Conservation (phyloP, 37 sponge, comb jelly and placozoan species). For the Aphrocallistes beatrix region DNA sequence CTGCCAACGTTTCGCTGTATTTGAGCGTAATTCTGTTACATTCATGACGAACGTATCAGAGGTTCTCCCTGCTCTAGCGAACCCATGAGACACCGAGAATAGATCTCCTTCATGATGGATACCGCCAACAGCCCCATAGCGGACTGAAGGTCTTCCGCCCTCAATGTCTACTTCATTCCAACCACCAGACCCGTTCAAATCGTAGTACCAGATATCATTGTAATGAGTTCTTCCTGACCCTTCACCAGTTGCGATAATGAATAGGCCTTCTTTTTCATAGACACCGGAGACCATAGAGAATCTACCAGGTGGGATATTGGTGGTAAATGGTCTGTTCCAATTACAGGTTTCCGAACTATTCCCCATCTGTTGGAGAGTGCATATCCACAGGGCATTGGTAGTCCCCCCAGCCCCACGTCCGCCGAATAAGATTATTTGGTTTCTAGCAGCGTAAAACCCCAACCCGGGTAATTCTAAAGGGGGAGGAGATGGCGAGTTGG, state of each 20-base stretch:
- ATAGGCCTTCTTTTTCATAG: neutral
- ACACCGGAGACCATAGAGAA: constrained; percentile 13
- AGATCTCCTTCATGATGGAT: neutral
- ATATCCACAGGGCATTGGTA: constrained; percentile 1
- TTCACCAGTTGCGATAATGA: constrained; percentile 17
- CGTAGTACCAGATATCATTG: constrained; percentile 8
- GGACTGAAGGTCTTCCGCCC: neutral
- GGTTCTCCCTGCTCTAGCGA: neutral
- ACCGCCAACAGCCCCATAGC: constrained; percentile 14
- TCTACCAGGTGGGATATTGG: neutral
- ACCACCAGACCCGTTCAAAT: neutral
- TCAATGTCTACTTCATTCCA: neutral
- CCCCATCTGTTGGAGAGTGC: neutral
- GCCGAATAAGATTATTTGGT: neutral
- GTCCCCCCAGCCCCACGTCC: neutral
- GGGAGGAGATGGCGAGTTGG: neutral
- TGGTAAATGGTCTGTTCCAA: neutral
- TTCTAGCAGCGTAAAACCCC: neutral
- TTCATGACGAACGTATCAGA: neutral
- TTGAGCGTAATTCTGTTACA: neutral
- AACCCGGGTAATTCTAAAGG: neutral
- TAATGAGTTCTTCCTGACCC: too few relatives aligned
- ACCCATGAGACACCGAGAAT: neutral
- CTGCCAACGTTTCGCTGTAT: neutral
- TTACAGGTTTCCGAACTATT: neutral